These are phyloP conservation scores for Eretmochelys imbricata DNA, from an alignment of 2,113 vertebrate genomes.

Conservation along the genomic window DNA sequence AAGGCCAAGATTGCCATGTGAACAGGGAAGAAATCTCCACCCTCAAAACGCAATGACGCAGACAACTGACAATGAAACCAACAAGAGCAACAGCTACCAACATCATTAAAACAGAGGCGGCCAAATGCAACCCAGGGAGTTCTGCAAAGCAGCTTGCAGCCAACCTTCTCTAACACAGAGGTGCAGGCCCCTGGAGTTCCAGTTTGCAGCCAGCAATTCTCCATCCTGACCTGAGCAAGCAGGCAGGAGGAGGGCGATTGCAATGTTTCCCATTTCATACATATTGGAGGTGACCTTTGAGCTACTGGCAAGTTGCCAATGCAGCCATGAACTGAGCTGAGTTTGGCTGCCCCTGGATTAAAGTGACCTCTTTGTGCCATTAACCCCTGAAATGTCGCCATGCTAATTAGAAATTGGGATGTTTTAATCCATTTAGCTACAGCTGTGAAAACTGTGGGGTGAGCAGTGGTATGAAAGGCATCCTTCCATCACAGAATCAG, in stretches of 20 bases:
- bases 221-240: neutral
- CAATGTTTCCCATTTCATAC: accelerated
- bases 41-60: neutral
- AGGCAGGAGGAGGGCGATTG: neutral
- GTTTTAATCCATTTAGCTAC: neutral
- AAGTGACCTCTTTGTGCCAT: neutral
- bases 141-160: neutral
- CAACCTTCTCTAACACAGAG: neutral
- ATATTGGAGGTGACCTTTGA: neutral
- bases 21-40: neutral
- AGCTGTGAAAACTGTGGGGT: neutral
- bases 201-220: neutral
- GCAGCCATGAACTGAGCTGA: neutral
- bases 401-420: neutral
- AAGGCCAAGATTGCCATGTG: neutral
- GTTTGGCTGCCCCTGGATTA: neutral
- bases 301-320: neutral
- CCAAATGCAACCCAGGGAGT: neutral
- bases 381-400: neutral
- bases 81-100: neutral
- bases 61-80: neutral
- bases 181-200: neutral
- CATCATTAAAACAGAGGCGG: neutral
- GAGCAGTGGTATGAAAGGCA: constrained; percentile 3
- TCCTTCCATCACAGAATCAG: constrained; percentile 5